Percentiles rank a stretch among this genome's conserved stretches.
Conservation (phyloP, 2,888 invertebrate genomes). For the Tenodera sinensis region DNA sequence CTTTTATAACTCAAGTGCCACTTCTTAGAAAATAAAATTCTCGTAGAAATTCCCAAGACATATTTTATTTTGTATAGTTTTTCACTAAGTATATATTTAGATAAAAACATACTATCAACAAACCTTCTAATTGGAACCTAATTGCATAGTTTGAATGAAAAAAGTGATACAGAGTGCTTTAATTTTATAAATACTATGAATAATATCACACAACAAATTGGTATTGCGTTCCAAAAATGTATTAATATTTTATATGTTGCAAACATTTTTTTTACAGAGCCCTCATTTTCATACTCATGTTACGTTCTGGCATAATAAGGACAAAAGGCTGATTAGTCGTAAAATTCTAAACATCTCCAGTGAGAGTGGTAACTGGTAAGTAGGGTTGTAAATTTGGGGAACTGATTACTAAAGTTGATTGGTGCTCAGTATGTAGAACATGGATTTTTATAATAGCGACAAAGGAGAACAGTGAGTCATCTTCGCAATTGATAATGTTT, state of each 20-base stretch:
- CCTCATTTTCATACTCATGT: not conserved
- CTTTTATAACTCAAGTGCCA: not conserved
- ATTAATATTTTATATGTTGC: not conserved
- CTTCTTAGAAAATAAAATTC: not conserved
- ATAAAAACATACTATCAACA: not conserved
- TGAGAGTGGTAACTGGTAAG: too few relatives aligned
- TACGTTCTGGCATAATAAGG: too few relatives aligned
- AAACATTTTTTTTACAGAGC: not conserved
- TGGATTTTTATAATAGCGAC: too few relatives aligned
- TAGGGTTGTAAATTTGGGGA: too few relatives aligned
- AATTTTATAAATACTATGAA: not conserved
- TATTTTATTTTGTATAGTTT: not conserved
- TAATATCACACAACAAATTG: not conserved
- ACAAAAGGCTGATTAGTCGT: too few relatives aligned
- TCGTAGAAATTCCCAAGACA: not conserved
- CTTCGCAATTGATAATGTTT: too few relatives aligned
- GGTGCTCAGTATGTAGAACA: too few relatives aligned
- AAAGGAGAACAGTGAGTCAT: too few relatives aligned
- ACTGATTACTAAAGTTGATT: too few relatives aligned
- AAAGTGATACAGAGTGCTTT: not conserved
- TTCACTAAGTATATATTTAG: not conserved
- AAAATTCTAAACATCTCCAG: too few relatives aligned
- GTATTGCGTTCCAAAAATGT: not conserved
- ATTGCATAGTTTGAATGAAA: not conserved
- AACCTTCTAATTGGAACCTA: not conserved